Evolutionary conservation across 2,888 invertebrate genomes (phyloP), one percentile per base, ranked within the genome.

Genomic region (Microctonus aethiopoides): DNA sequence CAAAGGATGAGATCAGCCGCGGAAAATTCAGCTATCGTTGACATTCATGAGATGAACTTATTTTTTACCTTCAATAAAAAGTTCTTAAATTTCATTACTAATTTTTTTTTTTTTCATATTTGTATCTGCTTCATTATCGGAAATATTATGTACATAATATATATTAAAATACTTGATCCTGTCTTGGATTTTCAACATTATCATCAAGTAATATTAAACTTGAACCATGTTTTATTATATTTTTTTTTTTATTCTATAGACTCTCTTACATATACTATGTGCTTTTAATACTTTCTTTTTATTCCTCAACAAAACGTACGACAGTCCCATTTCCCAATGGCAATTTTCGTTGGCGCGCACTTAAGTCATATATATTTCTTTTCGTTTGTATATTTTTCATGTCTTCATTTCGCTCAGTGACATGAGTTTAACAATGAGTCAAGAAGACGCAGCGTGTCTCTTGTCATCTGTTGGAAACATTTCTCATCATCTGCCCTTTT

Each of bases 11-110:
- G 68, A 62, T 68, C 46, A 68, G 51, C 54, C 29, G 20, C 41
- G 52, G 32, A 32, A 69, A 64, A 70, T 71, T 63, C 69, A 13
- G 57, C 63, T 71, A 20, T 71, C 64, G 71, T 73, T 74, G 72
- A 73, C 68, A 76, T 76, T 74, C 75, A 73, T 72, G 71, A 64
- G 60, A 67, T 67, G 67, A 71, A 71, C 64, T 71, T 73, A 70
- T 74, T 72, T 69, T 67, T 57, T 56, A 24, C 13, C 39, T 16
- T 61, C 66, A 54, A 71, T 68, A 66, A 72, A 60, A 67, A 72
- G 54, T 62, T 67, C 66, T 52, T 60, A 54, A n/a, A 64, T 46
- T 20, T 65, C 56, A 41, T 61, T 24, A 60, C 32, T 60, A 62
- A 51, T 61, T 32, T 60, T 20, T 34, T 22, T 2, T 13, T 16